phyloP scores from a whole-genome alignment of 2,888 invertebrate genomes.

The Melinopterus prodromus region DNA sequence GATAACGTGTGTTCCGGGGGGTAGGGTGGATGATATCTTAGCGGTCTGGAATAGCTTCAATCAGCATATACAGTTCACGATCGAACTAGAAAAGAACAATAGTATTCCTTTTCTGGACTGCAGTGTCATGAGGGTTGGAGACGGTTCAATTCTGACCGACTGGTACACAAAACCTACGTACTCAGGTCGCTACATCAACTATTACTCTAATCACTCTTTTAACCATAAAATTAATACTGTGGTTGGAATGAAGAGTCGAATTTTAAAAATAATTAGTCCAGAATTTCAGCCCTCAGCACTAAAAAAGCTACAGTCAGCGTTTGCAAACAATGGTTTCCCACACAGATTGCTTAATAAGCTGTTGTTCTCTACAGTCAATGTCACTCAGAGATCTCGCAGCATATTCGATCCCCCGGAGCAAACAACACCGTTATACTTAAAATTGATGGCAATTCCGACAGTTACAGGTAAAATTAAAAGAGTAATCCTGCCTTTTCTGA shows the following conservation, averaged over 20 bases:
- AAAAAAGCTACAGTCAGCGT: neutral
- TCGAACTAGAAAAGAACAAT: conserved; percentile 13
- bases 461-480: neutral
- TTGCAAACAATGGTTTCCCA: conserved; percentile 16
- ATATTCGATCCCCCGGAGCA: neutral
- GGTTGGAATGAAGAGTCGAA: neutral
- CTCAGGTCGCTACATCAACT: conserved; percentile 23
- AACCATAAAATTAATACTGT: conserved; percentile 26
- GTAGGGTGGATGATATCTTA: conserved; percentile 10
- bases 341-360: neutral
- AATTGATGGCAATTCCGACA: neutral
- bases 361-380: neutral
- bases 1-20: conserved; percentile 4
- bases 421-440: neutral
- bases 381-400: neutral
- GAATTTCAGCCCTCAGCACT: neutral
- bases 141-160: conserved; percentile 5
- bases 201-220: conserved; percentile 9
- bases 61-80: conserved; percentile 9
- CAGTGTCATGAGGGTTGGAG: conserved; percentile 5
- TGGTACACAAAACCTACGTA: conserved; percentile 24
- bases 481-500: neutral
- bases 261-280: neutral
- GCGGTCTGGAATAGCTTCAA: conserved; percentile 8
- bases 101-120: conserved; percentile 20